Evolutionary conservation across 2,888 invertebrate species (phyloP), one percentile per base, ranked within the genome.

Genomic region (Scrobipalpa atriplicella): DNA sequence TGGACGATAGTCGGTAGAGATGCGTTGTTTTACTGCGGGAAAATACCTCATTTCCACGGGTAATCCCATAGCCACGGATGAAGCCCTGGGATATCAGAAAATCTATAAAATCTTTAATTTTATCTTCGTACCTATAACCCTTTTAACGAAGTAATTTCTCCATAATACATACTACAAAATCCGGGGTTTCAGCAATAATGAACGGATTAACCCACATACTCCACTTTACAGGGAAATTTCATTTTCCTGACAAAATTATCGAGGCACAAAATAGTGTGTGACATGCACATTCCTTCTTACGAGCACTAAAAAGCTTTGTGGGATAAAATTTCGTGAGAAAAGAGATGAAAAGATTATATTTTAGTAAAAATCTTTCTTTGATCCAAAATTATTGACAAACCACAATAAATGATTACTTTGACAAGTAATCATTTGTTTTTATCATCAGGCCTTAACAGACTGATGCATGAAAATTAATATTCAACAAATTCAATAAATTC

Each of bases 241-340:
- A 18, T 19, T 51, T 51, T 51, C 1, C 51, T 18, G 0, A 18
- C 18, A 18, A 51, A 51, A 51, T 51, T 52, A 19, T 52, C 19
- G 52, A 52, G 18, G 18, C 9, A 19, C 9, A 18, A 52, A 52
- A 52, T 52, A 6, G 16, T 16, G 16, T 3, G 9, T 13, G 47
- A 47, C 47, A 47, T 47, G 47, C 47, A 47, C 47, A 47, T 47
- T 47, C n/a, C 16, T 47, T 47, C 16, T 47, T 16, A 47, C 16
- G 16, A 47, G 43, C 43, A 13, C 16, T n/a, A 47, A 47, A 47
- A 47, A 5, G n/a, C n/a, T 47, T 47, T 8, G 47, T 11, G 39
- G n/a, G 16, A n/a, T n/a, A 47, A n/a, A n/a, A 13, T 47, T n/a
- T 16, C 47, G n/a, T 16, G n/a, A 5, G 7, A 43, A 47, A 47